phyloP scores from a whole-genome alignment of 2,888 invertebrate species.

The Auanema sp. region DNA sequence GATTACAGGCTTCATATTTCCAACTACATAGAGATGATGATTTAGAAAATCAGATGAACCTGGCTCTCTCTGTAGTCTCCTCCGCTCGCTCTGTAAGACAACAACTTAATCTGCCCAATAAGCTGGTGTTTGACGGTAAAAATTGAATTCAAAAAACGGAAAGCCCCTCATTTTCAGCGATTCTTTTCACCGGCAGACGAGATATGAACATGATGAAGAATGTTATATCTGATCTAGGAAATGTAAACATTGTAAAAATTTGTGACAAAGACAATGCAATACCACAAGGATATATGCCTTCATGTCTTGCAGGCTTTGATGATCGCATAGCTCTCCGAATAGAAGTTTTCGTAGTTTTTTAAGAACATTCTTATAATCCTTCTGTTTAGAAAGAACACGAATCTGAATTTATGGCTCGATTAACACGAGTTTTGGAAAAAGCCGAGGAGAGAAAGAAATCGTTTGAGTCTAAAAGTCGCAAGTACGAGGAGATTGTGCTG shows the following conservation, averaged over 20 bases:
- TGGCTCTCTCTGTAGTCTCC: constrained; percentile 29
- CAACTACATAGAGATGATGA: constrained; percentile 32
- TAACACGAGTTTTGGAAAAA: constrained; percentile 7
- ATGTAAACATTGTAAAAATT: not conserved
- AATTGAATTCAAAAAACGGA: too few species aligned
- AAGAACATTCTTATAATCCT: not conserved
- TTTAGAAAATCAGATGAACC: constrained; percentile 31
- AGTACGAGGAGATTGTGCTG: constrained; percentile 11
- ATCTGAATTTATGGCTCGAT: constrained; percentile 12
- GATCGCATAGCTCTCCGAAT: constrained; percentile 16
- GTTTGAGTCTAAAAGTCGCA: constrained; percentile 4
- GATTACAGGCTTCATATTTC: constrained; percentile 30
- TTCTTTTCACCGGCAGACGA: too few species aligned
- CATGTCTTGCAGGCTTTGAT: constrained; percentile 9
- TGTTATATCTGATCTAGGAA: constrained; percentile 5
- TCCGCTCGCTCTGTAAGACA: constrained; percentile 32
- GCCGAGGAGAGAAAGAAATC: constrained; percentile 7
- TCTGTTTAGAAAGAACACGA: constrained; percentile 3
- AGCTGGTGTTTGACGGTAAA: constrained; percentile 33
- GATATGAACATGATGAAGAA: constrained; percentile 1
- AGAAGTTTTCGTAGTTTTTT: constrained; percentile 8
- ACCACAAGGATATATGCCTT: constrained; percentile 13
- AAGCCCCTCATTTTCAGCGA: too few species aligned
- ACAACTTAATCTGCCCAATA: constrained; percentile 31
- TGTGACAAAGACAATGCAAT: not conserved